Percentiles rank a stretch among this genome's conserved stretches.
phyloP scores from a whole-genome alignment of 1,140 invertebrate species.

The Chrysoperla carnea region DNA sequence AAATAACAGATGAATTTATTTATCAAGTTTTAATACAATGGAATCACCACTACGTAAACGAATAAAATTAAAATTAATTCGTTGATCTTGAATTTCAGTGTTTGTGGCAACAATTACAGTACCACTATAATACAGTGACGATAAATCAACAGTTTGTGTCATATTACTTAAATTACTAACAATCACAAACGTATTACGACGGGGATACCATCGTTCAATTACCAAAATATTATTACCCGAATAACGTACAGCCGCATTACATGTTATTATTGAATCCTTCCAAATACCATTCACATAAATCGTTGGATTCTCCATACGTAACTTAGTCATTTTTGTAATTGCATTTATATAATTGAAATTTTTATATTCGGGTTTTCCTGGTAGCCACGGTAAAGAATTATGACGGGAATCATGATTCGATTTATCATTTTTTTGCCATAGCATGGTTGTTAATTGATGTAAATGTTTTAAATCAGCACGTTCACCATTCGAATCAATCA shows the following conservation, averaged over 20 bases:
- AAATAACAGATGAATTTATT: conserved; percentile 8
- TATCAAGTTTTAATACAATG: conserved; percentile 17
- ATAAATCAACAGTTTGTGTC: conserved; percentile 44
- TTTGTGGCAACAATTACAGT: conserved; percentile 43
- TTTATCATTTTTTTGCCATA: conserved; percentile 24
- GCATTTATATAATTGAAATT: conserved; percentile 27
- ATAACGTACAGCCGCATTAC: conserved; percentile 45
- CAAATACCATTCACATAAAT: conserved; percentile 48
- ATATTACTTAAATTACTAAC: conserved; percentile 45
- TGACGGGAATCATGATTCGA: conserved; percentile 8
- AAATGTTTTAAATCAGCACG: conserved; percentile 39
- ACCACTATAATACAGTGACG: conserved; percentile 55
- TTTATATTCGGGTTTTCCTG: conserved; percentile 20
- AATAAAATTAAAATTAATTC: conserved; percentile 47
- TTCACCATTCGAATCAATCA: conserved; percentile 30
- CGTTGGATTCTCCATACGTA: conserved; percentile 39
- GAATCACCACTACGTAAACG: conserved; percentile 21
- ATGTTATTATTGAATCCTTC: conserved; percentile 36
- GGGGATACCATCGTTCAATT: conserved; percentile 56
- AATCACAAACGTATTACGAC: conserved; percentile 52
- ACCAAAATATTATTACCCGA: conserved; percentile 42
- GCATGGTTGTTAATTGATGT: conserved; percentile 47
- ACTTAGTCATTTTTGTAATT: conserved; percentile 31
- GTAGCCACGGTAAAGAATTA: conserved; percentile 36
- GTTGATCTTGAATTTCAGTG: conserved; percentile 30